Evolutionary conservation across 2,888 invertebrate species (phyloP), one percentile per base, ranked within the genome.

Genomic region (Galerucella pusilla): DNA sequence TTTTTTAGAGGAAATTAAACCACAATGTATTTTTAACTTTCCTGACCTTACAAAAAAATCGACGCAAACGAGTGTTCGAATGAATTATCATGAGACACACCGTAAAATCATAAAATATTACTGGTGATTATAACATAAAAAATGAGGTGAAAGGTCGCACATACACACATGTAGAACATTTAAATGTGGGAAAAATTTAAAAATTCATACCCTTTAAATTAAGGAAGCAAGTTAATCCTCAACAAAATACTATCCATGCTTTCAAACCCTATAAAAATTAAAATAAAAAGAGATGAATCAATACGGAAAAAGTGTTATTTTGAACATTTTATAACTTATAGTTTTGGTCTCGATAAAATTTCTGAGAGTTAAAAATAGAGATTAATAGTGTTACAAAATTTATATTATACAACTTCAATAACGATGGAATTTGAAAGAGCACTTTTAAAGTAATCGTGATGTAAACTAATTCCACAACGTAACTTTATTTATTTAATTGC

Each of bases 191-290:
- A 59, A 2, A 16, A 20, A 59, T 20, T 59, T 16, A 28, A 60
- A 60, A 25, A 45, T 16, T 49, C 66, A 71, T 71, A 64, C 71
- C 64, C 71, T 71, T 71, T 64, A 54, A 71, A 71, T 68, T 71
- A 64, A 52, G 64, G 64, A 71, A 71, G 64, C 71, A 71, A 71
- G 35, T 28, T 71, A 64, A 64, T 71, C 64, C 45, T 54, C 54
- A 64, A 71, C 64, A 71, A 71, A 71, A 71, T 54, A 2, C 52
- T 71, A 64, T 71, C 54, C 71, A 71, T 63, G 64, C 54, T 64
- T 63, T 64, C 54, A 71, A 28, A 54, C 54, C 64, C 71, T 64
- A 64, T 71, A 64, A 70, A 70, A 71, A 64, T 71, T 52, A 64
- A 71, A 71, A 54, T 25, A 2, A 71, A 71, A 52, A 54, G 28